Base-by-base conservation (phyloP, 1,140 invertebrate species). In the Capitella teleta region DNA sequence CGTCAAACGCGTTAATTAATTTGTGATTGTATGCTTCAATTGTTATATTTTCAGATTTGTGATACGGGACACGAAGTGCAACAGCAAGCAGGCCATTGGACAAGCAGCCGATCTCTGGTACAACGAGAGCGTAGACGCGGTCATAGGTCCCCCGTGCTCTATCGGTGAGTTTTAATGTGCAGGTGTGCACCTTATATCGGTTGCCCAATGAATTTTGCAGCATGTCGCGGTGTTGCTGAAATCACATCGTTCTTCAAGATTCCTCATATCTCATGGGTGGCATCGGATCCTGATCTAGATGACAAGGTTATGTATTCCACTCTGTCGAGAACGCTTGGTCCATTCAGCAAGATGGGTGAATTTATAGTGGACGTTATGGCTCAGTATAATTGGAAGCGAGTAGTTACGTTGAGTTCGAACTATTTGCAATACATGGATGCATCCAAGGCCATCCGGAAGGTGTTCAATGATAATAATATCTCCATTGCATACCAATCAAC, bases 71-170 rank as follows among this genome's bases (percentile, higher is more conserved):
- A 28, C 51, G 14, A 38, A 24, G 8, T 53, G 52, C 47, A 53
- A 36, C n/a, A 53, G 52, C 28, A 50, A 43, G 34, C 23, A 42
- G 23, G 47, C 46, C 2, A 18, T 30, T 3, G 52, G 52, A 16
- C 37, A 53, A n/a, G 41, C 41, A 14, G 30, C 41, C 1, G 52
- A 53, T 34, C 36, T 53, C 12, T 43, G 16, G 36, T 48, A 28
- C 52, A 53, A 53, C 46, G 46, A 53, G 21, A 49, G 46, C 10
- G 21, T 53, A 24, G 52, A 53, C 28, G 52, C 40, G 21, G 30
- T 53, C 40, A 53, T 53, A 12, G 52, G 52, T n/a, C 52, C 52
- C 24, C 52, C 52, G 14, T 53, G 52, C 26, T 53, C 52, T 5
- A 24, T 24, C 28, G 52, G 52, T 53, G 16, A 19, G 41, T 44